phyloP scores from a whole-genome alignment of 2,113 vertebrate species.

The Vanacampus margaritifer region DNA sequence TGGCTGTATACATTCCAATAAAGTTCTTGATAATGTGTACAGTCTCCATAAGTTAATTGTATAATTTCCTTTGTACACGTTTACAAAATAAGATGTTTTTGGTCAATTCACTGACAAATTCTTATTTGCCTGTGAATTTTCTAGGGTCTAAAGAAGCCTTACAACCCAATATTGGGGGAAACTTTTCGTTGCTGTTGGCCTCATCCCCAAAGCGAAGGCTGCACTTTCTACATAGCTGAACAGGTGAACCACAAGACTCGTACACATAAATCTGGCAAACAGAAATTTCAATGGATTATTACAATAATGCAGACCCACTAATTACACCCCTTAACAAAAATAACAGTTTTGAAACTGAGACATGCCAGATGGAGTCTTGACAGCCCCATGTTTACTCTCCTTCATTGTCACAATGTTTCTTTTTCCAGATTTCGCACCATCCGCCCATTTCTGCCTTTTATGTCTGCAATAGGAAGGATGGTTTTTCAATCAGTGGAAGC shows the following conservation, averaged over 20 bases:
- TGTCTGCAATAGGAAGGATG: slow-evolving; percentile 91
- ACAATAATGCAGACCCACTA: not conserved
- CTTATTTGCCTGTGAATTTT: slow-evolving; percentile 9
- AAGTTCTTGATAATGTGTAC: not conserved
- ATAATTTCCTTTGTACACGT: not conserved
- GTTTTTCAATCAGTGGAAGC: slow-evolving; percentile 89
- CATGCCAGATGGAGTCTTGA: not conserved
- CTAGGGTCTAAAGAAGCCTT: slow-evolving; percentile 96
- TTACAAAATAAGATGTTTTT: not conserved
- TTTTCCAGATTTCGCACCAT: slow-evolving; percentile 89
- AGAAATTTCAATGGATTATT: slow-evolving; percentile 5
- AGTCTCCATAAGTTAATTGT: not conserved
- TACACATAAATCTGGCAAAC: not conserved
- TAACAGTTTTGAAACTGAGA: slow-evolving; percentile 14
- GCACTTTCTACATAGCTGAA: slow-evolving; percentile 94
- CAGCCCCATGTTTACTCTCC: not conserved
- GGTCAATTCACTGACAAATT: not conserved
- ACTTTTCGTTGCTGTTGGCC: slow-evolving; percentile 95
- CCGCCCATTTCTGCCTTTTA: slow-evolving; percentile 94
- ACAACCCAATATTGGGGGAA: slow-evolving; percentile 94
- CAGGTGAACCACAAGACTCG: slow-evolving; percentile 72
- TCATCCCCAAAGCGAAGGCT: slow-evolving; percentile 89
- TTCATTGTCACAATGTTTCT: slow-evolving; percentile 8
- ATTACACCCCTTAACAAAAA: not conserved
- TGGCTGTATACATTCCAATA: not conserved